Evolutionary conservation across 2,888 invertebrate species (phyloP), one percentile per base, ranked within the genome.

Genomic region (Ophion ventricosus): DNA sequence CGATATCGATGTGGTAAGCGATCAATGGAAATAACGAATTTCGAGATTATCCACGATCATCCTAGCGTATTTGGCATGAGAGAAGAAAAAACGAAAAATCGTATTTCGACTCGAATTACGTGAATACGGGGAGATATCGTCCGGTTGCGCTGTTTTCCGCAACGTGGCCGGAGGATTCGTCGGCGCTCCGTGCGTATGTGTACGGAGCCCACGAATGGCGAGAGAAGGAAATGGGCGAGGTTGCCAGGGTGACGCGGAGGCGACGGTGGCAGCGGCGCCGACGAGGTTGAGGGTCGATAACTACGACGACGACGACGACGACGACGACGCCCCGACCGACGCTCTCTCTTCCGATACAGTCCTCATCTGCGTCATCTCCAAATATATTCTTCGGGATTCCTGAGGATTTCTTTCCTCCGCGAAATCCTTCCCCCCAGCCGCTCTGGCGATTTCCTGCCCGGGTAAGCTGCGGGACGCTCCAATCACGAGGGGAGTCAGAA

Each of bases 191-290:
- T 54, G 74, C 83, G 77, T 77, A 63, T 72, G 23, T 63, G 69
- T 54, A 23, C 35, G 43, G 43, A 23, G 23, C 20, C 17, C 14
- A 49, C 25, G 69, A 56, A 26, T 20, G 56, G 26, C 10, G 54
- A 56, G 70, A 80, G 80, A 82, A 73, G 80, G 83, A 84, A 87
- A 86, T 84, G 88, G 88, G 86, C 81, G 86, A 86, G 90, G 92
- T 92, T 92, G 91, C 91, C 91, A 91, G 88, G 92, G 91, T 88
- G 91, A 91, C 90, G 90, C 88, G 85, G 87, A 82, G 87, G 84
- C 89, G 75, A 64, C 64, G 61, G 56, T 40, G 69, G 63, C 63
- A 54, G 61, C 80, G 78, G 88, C 89, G 88, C 86, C 88, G 83
- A 74, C 80, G 78, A 86, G 86, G 83, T 80, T 82, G 79, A 90